Evolutionary conservation across 2,113 vertebrate species (phyloP).

Genomic region (Entelurus aequoreus): DNA sequence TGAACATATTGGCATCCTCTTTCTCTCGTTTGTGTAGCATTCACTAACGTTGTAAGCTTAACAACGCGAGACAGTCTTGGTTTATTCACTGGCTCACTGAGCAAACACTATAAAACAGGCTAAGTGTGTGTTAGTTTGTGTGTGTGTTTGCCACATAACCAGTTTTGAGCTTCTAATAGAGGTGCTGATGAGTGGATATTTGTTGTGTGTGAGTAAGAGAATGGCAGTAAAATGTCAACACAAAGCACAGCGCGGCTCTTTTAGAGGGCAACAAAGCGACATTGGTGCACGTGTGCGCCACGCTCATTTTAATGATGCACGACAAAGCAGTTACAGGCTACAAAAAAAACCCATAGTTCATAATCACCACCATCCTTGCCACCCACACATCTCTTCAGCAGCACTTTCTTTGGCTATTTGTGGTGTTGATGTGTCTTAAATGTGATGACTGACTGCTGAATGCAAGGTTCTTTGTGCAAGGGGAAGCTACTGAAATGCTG

Average conservation of each 20-base stretch:
- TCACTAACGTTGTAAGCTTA: no score
- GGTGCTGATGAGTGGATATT: constrained; percentile 38
- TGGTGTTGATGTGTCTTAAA: constrained; percentile 13
- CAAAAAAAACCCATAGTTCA: neutral
- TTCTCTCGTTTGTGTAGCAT: no score
- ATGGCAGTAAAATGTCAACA: constrained; percentile 18
- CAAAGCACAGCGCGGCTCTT: constrained; percentile 36
- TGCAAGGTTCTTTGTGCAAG: no score
- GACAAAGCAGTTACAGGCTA: constrained; percentile 15
- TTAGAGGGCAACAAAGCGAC: constrained; percentile 28
- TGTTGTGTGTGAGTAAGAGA: constrained; percentile 18
- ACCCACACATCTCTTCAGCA: constrained; percentile 21
- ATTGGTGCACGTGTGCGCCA: constrained; percentile 26
- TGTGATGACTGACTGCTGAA: neutral
- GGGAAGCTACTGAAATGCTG: no score
- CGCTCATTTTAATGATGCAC: constrained; percentile 9
- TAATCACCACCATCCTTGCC: constrained; percentile 1
- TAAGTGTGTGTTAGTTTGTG: constrained; percentile 12
- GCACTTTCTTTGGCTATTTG: neutral
- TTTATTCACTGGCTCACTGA: constrained; percentile 25
- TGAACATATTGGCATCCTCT: no score
- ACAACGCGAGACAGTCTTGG: constrained; percentile 1
- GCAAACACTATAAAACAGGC: constrained; percentile 23
- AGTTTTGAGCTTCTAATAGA: constrained; percentile 16
- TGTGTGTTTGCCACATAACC: constrained; percentile 18